A percentile compares a stretch with the other conserved stretches of the same genome.
Conservation (phyloP, 1,140 invertebrate species). For the Eupristina koningsbergeri region DNA sequence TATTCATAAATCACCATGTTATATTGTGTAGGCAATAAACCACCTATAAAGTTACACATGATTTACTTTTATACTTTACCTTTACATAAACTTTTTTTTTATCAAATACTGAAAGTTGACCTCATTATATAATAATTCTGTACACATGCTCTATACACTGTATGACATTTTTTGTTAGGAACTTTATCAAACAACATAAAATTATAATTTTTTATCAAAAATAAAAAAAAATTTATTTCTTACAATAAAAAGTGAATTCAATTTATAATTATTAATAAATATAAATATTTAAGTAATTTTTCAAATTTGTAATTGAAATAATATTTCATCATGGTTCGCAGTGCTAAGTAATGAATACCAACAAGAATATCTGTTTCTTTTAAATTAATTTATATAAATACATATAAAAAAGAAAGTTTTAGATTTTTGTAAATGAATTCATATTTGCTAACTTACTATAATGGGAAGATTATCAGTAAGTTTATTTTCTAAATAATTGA, state of each 20-base stretch:
- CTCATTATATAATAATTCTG: not conserved
- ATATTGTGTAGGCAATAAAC: not conserved
- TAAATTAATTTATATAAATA: not conserved
- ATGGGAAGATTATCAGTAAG: too few relatives aligned
- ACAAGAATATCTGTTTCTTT: not conserved
- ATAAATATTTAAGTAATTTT: too few relatives aligned
- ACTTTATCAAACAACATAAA: too few relatives aligned
- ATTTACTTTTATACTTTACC: too few relatives aligned
- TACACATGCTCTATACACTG: too few relatives aligned
- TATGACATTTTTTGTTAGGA: too few relatives aligned
- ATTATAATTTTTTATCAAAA: too few relatives aligned
- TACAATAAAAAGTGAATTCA: too few relatives aligned
- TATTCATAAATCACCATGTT: constrained; percentile 10
- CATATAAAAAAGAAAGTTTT: not conserved
- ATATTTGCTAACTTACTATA: not conserved
- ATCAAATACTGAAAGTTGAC: constrained; percentile 16
- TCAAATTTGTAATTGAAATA: too few relatives aligned
- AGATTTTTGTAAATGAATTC: not conserved
- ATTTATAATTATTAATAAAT: not conserved
- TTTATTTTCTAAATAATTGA: not conserved
- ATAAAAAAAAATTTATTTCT: too few relatives aligned
- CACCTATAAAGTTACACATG: not conserved
- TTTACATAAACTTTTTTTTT: not conserved
- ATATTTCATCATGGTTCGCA: too few relatives aligned
- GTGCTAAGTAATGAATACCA: too few relatives aligned